Base-by-base conservation (phyloP, 2,113 vertebrate genomes). In the Nannobrachium achirus region DNA sequence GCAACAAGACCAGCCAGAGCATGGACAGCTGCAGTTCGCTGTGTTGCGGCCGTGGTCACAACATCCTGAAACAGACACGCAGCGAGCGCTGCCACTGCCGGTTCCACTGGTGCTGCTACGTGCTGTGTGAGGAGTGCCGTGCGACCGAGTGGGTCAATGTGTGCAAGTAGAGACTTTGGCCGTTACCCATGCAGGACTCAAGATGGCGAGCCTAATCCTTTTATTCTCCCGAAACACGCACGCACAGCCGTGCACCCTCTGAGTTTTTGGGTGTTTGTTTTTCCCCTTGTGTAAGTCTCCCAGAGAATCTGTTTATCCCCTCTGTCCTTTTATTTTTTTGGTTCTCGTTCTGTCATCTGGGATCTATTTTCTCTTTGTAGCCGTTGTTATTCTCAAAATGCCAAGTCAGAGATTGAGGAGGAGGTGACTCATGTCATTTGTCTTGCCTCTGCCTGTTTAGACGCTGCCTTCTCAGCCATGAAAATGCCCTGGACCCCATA, bases 91-190 rank as follows among this genome's bases (percentile, higher is more conserved):
- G 95, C 80, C 92, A 95, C 19, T 97, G 95, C 62, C 89, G 93
- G 39, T 97, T 97, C 86, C 95, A 97, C 87, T 97, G 95, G 95
- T 97, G 95, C 80, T 97, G 95, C 87, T 97, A 96, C 0, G 95
- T 97, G 83, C 86, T 97, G 55, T 97, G 95, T 13, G 94, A 97
- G 8, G 95, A 97, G 89, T 96, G 95, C 77, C 92, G 92, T 1
- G 90, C 95, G 76, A 94, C 94, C 0, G 93, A 96, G 70, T 96
- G 95, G 95, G 93, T 97, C 88, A 97, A 94, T 0, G 95, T 97
- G 51, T 97, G 95, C 89, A 97, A 97, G 84, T 97, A 94, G 92
- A 53, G 5, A 25, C 8, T 8, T 50, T 20, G 33, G 75, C 65
- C 78, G 66, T 67, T 62, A 61, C 69, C 50, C 60, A 60, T 62